Evolutionary conservation across 2,888 invertebrate genomes (phyloP).

Genomic region (Andrena fulva): DNA sequence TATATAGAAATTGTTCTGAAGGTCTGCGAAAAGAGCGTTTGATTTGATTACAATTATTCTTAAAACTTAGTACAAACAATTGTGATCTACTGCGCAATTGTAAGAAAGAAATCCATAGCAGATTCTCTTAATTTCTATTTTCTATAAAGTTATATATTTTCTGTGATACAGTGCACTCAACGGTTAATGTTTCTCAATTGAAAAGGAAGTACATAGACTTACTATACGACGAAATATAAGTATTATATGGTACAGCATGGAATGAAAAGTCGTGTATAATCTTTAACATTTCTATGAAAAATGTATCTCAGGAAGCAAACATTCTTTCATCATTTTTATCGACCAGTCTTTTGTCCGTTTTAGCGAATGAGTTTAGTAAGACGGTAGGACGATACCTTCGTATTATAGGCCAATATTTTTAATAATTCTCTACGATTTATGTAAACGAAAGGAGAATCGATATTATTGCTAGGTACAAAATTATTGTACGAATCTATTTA

Average conservation of each 20-base stretch:
- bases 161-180: not conserved
- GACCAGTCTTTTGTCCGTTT: constrained; percentile 24
- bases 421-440: not conserved
- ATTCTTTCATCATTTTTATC: not conserved
- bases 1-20: constrained; percentile 31
- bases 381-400: not conserved
- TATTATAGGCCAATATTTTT: not conserved
- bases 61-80: constrained; percentile 53
- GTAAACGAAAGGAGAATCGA: not conserved
- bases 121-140: constrained; percentile 9
- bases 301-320: constrained; percentile 14
- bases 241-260: not conserved
- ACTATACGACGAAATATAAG: not conserved
- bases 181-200: not conserved
- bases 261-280: constrained; percentile 7
- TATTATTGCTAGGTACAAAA: constrained; percentile 14
- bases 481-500: constrained; percentile 1
- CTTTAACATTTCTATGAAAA: not conserved
- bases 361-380: constrained; percentile 5
- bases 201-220: constrained; percentile 2
- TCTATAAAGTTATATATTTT: constrained; percentile 32
- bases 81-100: constrained; percentile 18
- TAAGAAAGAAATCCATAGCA: constrained; percentile 4
- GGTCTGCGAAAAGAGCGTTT: constrained; percentile 23
- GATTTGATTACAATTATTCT: constrained; percentile 46